Evolutionary conservation across 2,888 invertebrate species (phyloP).

Genomic region (Cataglyphis albicans): DNA sequence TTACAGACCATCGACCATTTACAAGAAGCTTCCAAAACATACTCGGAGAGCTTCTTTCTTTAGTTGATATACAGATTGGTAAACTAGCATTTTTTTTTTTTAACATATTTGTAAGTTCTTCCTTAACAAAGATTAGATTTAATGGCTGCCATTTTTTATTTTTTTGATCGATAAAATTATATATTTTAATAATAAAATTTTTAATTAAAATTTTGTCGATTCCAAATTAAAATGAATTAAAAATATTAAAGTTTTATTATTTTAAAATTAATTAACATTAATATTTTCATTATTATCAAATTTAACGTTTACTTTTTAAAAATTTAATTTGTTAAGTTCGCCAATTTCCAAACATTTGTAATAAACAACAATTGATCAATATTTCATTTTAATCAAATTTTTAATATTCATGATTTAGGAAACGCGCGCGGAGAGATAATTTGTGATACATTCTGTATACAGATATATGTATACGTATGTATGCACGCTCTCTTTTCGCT

Average conservation of each 20-base stretch:
- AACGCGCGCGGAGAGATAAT: slow-evolving; percentile 16
- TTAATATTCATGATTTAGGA: not conserved
- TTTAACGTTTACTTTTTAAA: not conserved
- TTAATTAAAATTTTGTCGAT: not conserved
- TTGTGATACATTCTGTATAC: slow-evolving; percentile 23
- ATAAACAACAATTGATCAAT: slow-evolving; percentile 10
- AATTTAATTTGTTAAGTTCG: not conserved
- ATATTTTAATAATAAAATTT: slow-evolving; percentile 6
- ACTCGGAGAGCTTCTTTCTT: slow-evolving; percentile 25
- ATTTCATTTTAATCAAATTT: slow-evolving; percentile 1
- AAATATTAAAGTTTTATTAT: not conserved
- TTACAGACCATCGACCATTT: slow-evolving; percentile 37
- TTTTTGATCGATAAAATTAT: not conserved
- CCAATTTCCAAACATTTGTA: not conserved
- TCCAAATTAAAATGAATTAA: not conserved
- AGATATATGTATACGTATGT: slow-evolving; percentile 13
- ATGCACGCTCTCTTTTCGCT: slow-evolving; percentile 36
- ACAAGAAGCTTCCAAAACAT: slow-evolving; percentile 35
- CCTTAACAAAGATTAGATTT: not conserved
- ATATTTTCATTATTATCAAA: not conserved
- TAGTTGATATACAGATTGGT: not conserved
- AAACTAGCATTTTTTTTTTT: not conserved
- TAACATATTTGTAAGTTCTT: slow-evolving; percentile 11
- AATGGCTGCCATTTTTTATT: not conserved
- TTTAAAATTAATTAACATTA: not conserved